Base-by-base conservation (phyloP, 2,888 invertebrate species). In the Lycaena phlaeas region DNA sequence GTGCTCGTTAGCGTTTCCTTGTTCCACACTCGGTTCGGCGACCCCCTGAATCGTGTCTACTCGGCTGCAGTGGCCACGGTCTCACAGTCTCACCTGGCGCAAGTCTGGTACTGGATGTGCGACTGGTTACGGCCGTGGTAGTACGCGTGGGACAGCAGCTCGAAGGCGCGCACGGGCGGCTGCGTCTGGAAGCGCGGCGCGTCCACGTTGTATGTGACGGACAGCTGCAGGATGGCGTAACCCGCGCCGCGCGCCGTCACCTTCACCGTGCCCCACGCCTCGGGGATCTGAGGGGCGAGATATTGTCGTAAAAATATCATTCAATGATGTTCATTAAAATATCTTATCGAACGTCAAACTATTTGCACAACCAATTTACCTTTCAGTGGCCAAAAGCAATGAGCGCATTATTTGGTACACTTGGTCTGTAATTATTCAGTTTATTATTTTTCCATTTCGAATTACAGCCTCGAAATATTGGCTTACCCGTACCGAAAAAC, bases 241-340 rank as follows among this genome's bases (percentile, higher is more conserved):
- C 97, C 97, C 2, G 95, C 93, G 49, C 97, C 98, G 64, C 92
- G 92, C 0, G 95, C 96, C 54, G 94, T 92, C 31, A 97, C 95
- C 74, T 95, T 93, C 26, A 97, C 94, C 1, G 95, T 95, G 58
- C 97, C 97, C 93, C 95, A 97, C 31, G 96, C 96, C 59, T 92
- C 90, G 0, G 95, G 95, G 68, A 96, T 94, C 92, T 93, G 55
- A 1, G 91, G n/a, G n/a, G n/a, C n/a, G n/a, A n/a, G n/a, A n/a
- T n/a, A n/a, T n/a, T n/a, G n/a, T n/a, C n/a, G n/a, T n/a, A n/a
- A n/a, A n/a, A n/a, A n/a, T n/a, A n/a, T n/a, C n/a, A n/a, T n/a
- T n/a, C n/a, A n/a, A n/a, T n/a, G n/a, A n/a, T n/a, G n/a, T n/a
- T n/a, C n/a, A n/a, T n/a, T n/a, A n/a, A n/a, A n/a, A n/a, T n/a